Evolutionary conservation across 2,113 vertebrate species (phyloP).

Genomic region (Pungitius pungitius): DNA sequence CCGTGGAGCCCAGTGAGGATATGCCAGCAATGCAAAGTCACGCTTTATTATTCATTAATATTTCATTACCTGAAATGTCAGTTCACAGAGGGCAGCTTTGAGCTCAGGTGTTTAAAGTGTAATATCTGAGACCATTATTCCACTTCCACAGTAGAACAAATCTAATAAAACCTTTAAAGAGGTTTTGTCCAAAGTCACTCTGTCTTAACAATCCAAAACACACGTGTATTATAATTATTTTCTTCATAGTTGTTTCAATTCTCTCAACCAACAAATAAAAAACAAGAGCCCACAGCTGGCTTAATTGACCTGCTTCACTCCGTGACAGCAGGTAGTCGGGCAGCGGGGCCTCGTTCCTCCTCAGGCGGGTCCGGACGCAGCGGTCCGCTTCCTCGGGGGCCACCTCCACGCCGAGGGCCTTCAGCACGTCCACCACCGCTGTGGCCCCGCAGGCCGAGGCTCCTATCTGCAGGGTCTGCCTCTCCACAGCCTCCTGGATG

Average conservation of each 20-base stretch:
- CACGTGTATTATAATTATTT: not conserved
- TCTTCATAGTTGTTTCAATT: no score
- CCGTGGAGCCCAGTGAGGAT: not conserved
- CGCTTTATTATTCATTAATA: slow-evolving; percentile 26
- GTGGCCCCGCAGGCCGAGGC: slow-evolving; percentile 81
- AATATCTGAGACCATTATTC: not conserved
- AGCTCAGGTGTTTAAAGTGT: slow-evolving; percentile 1
- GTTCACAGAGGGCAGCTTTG: not conserved
- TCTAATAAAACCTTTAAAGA: not conserved
- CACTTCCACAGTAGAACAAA: not conserved
- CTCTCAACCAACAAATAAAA: no score
- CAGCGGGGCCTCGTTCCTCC: slow-evolving; percentile 75
- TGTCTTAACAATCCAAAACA: not conserved
- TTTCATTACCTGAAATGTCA: slow-evolving; percentile 32
- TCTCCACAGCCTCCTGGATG: slow-evolving; percentile 77
- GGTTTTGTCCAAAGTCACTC: not conserved
- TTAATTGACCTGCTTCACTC: slow-evolving; percentile 76
- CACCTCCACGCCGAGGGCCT: slow-evolving; percentile 74
- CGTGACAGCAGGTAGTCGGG: slow-evolving; percentile 81
- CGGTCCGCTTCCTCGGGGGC: slow-evolving; percentile 68
- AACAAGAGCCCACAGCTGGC: not conserved
- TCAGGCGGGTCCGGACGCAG: slow-evolving; percentile 73
- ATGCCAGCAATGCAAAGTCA: not conserved
- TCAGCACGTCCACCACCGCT: slow-evolving; percentile 80
- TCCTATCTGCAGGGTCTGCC: slow-evolving; percentile 81